Evolutionary conservation across 1,140 invertebrate genomes (phyloP).

Genomic region (Polyergus mexicanus): DNA sequence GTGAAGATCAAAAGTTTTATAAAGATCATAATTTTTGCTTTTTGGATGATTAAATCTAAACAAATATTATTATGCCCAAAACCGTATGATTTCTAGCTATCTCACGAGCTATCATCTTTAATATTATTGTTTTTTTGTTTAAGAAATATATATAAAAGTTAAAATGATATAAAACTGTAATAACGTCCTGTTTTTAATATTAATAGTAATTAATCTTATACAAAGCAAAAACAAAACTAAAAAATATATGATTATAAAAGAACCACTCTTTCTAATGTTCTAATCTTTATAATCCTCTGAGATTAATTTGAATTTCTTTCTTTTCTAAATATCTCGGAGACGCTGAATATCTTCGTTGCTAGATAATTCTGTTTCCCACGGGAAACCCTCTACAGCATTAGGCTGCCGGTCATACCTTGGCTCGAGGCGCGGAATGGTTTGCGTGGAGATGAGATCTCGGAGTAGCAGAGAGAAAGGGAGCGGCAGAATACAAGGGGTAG

Average conservation of each 20-base stretch:
- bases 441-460: slow-evolving; percentile 69
- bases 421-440: slow-evolving; percentile 68
- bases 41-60: background rate
- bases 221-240: background rate
- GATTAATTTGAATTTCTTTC: slow-evolving; percentile 40
- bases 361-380: slow-evolving; percentile 51
- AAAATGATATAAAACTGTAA: background rate
- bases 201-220: background rate
- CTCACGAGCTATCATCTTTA: background rate
- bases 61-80: background rate
- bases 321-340: slow-evolving; percentile 28
- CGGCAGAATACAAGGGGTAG: slow-evolving; percentile 23
- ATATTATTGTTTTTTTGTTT: background rate
- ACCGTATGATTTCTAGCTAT: background rate
- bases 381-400: slow-evolving; percentile 52
- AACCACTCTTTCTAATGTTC: background rate
- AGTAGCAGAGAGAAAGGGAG: slow-evolving; percentile 30
- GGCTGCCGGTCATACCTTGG: slow-evolving; percentile 69
- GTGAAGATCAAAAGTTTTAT: slow-evolving; percentile 35
- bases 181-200: background rate
- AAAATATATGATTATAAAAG: background rate
- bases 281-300: slow-evolving; percentile 7
- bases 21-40: slow-evolving; percentile 21
- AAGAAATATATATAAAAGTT: background rate
- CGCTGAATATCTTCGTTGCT: slow-evolving; percentile 36